Evolutionary conservation across 1,140 invertebrate genomes (phyloP), one percentile per base, ranked within the genome.

Genomic region (Cecropterus lyciades): DNA sequence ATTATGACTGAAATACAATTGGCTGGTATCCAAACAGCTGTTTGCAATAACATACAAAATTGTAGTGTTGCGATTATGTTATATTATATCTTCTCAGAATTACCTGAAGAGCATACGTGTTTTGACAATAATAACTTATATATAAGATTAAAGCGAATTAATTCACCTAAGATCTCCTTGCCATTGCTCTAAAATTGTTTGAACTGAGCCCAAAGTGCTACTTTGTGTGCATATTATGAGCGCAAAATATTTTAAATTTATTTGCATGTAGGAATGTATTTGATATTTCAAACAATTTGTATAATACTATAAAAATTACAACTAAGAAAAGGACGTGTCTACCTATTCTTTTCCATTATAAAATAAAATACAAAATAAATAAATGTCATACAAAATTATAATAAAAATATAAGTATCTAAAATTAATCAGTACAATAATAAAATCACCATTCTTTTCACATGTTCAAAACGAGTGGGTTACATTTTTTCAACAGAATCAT

Each of bases 11-110:
- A 80, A 73, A 75, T 72, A 72, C 67, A 70, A 69, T 73, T 85
- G 82, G 79, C 77, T 53, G 27, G 37, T 16, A 11, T 79, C 77
- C 80, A 83, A 71, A 72, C 76, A 84, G 71, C 77, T 80, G 80
- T 80, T 77, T 62, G 62, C 43, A 57, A 65, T 71, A 72, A 79
- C 63, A 65, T 65, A 68, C 56, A 13, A 66, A 53, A 57, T 20
- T 13, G 63, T 40, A 40, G 24, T 52, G 49, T 52, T 52, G 24
- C 40, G 30, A 53, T 52, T 37, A 40, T 40, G 51, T 37, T 13
- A 53, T 53, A 37, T n/a, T 1, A 9, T 37, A 14, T 45, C 15
- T 45, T 45, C 42, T 42, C 14, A 3, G 13, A 45, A 5, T 7
- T 45, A 8, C 13, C 42, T 7, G 7, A 45, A 10, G 13, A 45